phyloP scores from a whole-genome alignment of 2,797 vertebrate genomes.

The Sebastes taczanowskii region DNA sequence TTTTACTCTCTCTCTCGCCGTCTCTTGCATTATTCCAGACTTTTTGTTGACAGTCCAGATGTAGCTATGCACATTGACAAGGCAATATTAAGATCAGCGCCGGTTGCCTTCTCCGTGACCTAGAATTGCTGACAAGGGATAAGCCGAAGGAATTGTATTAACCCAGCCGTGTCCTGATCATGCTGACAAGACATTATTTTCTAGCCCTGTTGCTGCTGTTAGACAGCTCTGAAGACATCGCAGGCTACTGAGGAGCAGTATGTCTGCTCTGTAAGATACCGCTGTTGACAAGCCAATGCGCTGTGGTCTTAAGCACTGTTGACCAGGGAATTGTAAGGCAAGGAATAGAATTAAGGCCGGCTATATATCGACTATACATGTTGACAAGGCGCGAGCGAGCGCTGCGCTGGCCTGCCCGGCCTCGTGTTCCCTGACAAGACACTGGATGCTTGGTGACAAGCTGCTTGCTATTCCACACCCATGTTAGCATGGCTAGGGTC shows the following conservation, averaged over 20 bases:
- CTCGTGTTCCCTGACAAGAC: constrained; percentile 45
- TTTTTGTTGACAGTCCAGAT: constrained; percentile 36
- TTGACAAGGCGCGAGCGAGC: constrained; percentile 53
- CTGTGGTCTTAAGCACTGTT: constrained; percentile 11
- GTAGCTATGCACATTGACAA: constrained; percentile 38
- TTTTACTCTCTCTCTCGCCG: background rate
- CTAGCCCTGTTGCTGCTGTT: constrained; percentile 22
- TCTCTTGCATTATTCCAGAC: background rate
- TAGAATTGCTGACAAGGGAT: constrained; percentile 57
- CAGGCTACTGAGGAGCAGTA: constrained; percentile 8
- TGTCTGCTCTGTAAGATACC: constrained; percentile 25
- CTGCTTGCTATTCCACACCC: constrained; percentile 71
- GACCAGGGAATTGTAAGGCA: constrained; percentile 16
- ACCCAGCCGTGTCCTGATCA: constrained; percentile 38
- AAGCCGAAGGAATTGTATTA: constrained; percentile 50
- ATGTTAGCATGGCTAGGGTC: constrained; percentile 67
- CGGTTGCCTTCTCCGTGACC: constrained; percentile 44
- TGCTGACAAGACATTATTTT: constrained; percentile 48
- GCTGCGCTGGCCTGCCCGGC: background rate
- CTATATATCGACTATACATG: constrained; percentile 37
- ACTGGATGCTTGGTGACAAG: constrained; percentile 63
- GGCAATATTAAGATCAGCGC: constrained; percentile 42
- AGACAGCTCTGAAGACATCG: constrained; percentile 34
- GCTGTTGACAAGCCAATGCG: constrained; percentile 39
- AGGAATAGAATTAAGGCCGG: constrained; percentile 37